Base-by-base conservation (phyloP, 2,113 vertebrate species). In the Trematocara nigrifrons region DNA sequence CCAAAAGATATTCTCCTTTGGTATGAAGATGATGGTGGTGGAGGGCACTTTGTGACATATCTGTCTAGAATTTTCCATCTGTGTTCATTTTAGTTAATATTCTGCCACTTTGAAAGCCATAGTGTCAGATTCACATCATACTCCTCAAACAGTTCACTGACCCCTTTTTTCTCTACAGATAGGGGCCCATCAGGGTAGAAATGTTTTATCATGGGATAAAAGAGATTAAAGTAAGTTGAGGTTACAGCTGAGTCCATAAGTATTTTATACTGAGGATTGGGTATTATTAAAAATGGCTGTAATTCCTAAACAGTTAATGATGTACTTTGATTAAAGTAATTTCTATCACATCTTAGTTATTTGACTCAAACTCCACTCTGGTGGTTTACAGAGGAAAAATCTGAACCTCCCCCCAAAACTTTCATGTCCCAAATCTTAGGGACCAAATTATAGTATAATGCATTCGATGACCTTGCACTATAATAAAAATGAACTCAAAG, bases 211-310 rank as follows among this genome's bases (percentile, higher is more conserved):
- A 10, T 74, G 69, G 22, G 22, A 47, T 76, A 49, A 31, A 76
- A 76, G 26, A 7, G 9, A 76, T 76, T 2, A 47, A 74, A 74
- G 35, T 42, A n/a, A 69, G 66, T 16, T 47, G 13, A 74, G 26
- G 22, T 45, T 71, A 71, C 61, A 71, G 40, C 1, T 29, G 20
- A 42, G 64, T 45, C 40, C 66, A 45, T 71, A 26, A 29, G 15
- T 74, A 18, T 74, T 74, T 76, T 49, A 18, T 76, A n/a, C 6
- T 74, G 8, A 10, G 15, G 22, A 7, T 47, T 26, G 12, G 8
- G 0, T 74, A 18, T 29, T 74, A 18, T 47, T 2, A 47, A 74
- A 47, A 29, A 47, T 74, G 8, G 15, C 42, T 47, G 2, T 0
- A 3, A 5, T 11, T 74, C 8, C 13, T 49, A 47, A 47, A 49